Conservation (phyloP, 2,888 invertebrate genomes). For the Thymelicus sylvestris region DNA sequence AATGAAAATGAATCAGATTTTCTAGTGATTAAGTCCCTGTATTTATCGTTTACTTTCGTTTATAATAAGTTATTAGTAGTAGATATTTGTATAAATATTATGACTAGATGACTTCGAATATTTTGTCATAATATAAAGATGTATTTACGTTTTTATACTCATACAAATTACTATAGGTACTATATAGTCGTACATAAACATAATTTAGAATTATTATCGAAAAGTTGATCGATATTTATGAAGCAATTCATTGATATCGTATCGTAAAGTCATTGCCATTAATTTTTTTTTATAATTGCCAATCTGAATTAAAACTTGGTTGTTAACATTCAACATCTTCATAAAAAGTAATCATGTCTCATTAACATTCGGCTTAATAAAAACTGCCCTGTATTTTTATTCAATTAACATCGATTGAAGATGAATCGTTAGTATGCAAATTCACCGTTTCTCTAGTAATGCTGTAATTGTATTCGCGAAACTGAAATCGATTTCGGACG, state of each 20-base stretch:
- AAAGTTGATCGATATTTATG: neutral
- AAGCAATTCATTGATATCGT: neutral
- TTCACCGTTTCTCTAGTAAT: constrained; percentile 39
- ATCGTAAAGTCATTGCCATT: neutral
- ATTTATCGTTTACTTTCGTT: too few relatives aligned
- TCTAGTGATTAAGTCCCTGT: too few relatives aligned
- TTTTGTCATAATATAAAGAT: too few relatives aligned
- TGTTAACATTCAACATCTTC: neutral
- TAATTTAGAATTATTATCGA: neutral
- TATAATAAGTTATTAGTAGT: too few relatives aligned
- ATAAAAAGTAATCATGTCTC: neutral
- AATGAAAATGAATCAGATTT: too few relatives aligned
- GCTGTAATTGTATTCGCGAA: constrained; percentile 56
- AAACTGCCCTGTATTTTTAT: constrained; percentile 54
- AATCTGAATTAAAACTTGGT: neutral
- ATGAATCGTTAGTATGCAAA: constrained; percentile 59
- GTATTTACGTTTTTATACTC: too few relatives aligned
- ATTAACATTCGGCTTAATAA: constrained; percentile 38
- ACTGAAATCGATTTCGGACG: constrained; percentile 56
- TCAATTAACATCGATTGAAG: constrained; percentile 53
- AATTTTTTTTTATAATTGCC: neutral
- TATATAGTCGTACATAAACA: neutral
- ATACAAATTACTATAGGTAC: too few relatives aligned
- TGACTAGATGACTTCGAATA: too few relatives aligned
- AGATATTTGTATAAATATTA: too few relatives aligned